phyloP scores from a whole-genome alignment of 1,140 invertebrate genomes.

The Babylonia areolata region DNA sequence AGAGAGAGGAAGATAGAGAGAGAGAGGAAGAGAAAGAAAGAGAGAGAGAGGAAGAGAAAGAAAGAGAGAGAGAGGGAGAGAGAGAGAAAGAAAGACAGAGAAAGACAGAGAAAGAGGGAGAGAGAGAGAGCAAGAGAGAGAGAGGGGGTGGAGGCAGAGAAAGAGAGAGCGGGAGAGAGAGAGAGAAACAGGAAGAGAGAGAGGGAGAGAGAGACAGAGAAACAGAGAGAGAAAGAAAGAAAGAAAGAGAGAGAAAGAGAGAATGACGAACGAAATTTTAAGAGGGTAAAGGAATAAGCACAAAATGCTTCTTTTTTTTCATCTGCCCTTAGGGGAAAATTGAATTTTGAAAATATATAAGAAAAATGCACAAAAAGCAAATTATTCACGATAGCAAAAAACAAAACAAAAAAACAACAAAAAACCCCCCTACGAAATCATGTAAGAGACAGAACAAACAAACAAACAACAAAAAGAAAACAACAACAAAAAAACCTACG shows the following conservation, averaged over 20 bases:
- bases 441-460: no score
- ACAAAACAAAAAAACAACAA: no score
- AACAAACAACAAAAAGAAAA: no score
- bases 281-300: neutral
- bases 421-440: no score
- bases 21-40: neutral
- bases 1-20: neutral
- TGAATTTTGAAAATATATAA: no score
- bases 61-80: neutral
- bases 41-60: neutral
- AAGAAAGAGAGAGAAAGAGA: neutral
- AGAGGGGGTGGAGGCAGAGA: neutral
- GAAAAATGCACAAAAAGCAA: no score
- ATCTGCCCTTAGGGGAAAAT: no score
- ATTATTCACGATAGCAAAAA: no score
- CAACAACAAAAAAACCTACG: neutral
- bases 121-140: neutral
- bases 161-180: neutral
- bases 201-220: conserved; percentile 17
- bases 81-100: neutral
- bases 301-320: no score
- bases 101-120: neutral
- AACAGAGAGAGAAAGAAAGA: neutral
- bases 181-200: neutral
- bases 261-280: neutral